Conservation (phyloP, 2,797 vertebrate genomes). For the Neostethus bicornis region DNA sequence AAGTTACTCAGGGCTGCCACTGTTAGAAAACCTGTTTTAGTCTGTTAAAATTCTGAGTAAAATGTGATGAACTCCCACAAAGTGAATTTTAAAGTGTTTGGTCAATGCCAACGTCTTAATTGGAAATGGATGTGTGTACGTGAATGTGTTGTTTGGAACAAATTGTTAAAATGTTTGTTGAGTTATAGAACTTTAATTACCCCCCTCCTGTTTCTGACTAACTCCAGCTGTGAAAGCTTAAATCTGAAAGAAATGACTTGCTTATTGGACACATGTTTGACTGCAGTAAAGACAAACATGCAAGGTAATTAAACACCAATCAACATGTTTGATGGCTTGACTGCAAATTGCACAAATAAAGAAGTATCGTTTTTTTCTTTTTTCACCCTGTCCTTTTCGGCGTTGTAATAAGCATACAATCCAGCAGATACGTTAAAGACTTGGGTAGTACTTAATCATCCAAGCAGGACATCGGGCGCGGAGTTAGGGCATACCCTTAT, state of each 20-base stretch:
- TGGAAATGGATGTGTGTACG: slow-evolving; percentile 27
- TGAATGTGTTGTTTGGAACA: slow-evolving; percentile 24
- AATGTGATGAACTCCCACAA: slow-evolving; percentile 52
- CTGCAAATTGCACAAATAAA: slow-evolving; percentile 12
- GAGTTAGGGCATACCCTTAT: no score
- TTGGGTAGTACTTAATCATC: no score
- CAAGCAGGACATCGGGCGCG: no score
- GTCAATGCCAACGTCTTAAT: slow-evolving; percentile 49
- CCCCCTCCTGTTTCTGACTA: slow-evolving; percentile 44
- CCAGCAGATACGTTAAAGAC: no score
- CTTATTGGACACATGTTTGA: slow-evolving; percentile 21
- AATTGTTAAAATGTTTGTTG: slow-evolving; percentile 57
- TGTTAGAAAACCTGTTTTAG: slow-evolving; percentile 27
- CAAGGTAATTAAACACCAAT: slow-evolving; percentile 30
- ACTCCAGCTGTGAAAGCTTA: slow-evolving; percentile 36
- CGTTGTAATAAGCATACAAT: no score
- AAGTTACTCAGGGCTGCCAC: slow-evolving; percentile 1
- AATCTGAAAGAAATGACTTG: slow-evolving; percentile 19
- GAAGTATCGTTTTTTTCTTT: not conserved
- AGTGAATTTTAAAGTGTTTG: slow-evolving; percentile 59
- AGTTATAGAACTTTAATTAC: slow-evolving; percentile 58
- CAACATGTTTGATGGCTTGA: not conserved
- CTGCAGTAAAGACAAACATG: slow-evolving; percentile 12
- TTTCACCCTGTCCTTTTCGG: not conserved
- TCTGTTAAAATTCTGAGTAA: slow-evolving; percentile 18